Evolutionary conservation across 2,888 invertebrate species (phyloP).

Genomic region (Thecophora atra): DNA sequence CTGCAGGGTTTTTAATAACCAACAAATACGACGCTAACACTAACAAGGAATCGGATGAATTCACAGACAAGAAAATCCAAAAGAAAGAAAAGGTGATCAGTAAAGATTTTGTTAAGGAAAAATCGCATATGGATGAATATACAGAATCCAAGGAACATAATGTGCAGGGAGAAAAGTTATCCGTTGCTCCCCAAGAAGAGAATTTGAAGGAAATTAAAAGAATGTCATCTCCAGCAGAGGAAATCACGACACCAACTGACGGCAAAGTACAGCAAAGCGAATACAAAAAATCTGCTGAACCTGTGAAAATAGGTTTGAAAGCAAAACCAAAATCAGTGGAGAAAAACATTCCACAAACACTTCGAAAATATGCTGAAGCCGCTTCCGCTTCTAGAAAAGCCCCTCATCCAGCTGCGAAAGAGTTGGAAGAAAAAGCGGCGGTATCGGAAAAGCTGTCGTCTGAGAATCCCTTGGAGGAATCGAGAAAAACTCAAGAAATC

Average conservation of each 20-base stretch:
- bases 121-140: not conserved
- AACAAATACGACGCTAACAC: not conserved
- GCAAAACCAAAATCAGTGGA: slow-evolving; percentile 21
- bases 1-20: not conserved
- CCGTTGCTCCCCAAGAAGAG: slow-evolving; percentile 37
- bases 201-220: slow-evolving; percentile 46
- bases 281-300: slow-evolving; percentile 41
- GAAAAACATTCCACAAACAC: slow-evolving; percentile 14
- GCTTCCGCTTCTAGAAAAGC: not conserved
- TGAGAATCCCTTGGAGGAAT: slow-evolving; percentile 19
- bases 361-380: not conserved
- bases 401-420: not conserved
- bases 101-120: not conserved
- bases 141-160: not conserved
- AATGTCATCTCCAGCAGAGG: slow-evolving; percentile 39
- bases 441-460: not conserved
- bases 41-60: too few relatives aligned
- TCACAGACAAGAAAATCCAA: too few relatives aligned
- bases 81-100: slow-evolving; percentile 14
- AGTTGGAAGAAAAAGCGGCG: not conserved
- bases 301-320: slow-evolving; percentile 22
- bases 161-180: too few relatives aligned
- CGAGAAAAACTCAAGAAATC: slow-evolving; percentile 14
- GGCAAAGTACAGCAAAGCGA: slow-evolving; percentile 23
- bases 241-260: slow-evolving; percentile 29